Percentiles rank a stretch among this genome's conserved stretches.
These are phyloP conservation scores for Sipha flava DNA, from an alignment of 1,140 invertebrate genomes.

Conservation along the genomic window DNA sequence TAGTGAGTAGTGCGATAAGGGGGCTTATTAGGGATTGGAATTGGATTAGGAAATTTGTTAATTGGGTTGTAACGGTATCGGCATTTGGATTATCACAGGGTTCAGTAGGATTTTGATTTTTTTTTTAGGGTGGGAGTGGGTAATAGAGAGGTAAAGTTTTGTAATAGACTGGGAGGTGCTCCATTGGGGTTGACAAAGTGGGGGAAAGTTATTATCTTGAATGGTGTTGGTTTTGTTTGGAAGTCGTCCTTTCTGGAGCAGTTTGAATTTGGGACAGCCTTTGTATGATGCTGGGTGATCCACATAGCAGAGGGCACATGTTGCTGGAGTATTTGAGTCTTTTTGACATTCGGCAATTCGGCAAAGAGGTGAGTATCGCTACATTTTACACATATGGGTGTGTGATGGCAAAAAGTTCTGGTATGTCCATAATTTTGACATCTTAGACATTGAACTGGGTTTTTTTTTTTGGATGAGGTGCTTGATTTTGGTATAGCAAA, in stretches of 20 bases:
- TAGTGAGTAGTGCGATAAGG: no score
- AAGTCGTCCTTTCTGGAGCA: not conserved
- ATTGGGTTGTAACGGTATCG: not conserved
- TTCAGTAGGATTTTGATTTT: not conserved
- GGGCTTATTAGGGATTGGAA: no score
- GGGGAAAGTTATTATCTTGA: no score
- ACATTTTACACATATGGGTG: conserved; percentile 43
- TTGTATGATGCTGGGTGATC: no score
- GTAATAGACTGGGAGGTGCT: not conserved
- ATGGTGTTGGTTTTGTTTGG: not conserved
- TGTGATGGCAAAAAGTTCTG: conserved; percentile 40
- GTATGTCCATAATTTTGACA: conserved; percentile 45
- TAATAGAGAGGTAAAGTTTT: not conserved
- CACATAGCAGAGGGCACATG: not conserved
- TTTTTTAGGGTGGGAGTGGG: not conserved
- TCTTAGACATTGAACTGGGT: no score
- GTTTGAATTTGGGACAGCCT: no score
- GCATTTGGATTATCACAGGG: not conserved
- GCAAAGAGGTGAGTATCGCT: conserved; percentile 39
- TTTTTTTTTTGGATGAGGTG: no score
- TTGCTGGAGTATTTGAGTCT: conserved; percentile 35
- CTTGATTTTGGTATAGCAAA: no score
- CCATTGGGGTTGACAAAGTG: no score
- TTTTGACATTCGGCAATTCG: conserved; percentile 44
- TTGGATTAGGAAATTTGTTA: not conserved